Base-by-base conservation (phyloP, 2,888 invertebrate species). In the Ophion slaviceki region DNA sequence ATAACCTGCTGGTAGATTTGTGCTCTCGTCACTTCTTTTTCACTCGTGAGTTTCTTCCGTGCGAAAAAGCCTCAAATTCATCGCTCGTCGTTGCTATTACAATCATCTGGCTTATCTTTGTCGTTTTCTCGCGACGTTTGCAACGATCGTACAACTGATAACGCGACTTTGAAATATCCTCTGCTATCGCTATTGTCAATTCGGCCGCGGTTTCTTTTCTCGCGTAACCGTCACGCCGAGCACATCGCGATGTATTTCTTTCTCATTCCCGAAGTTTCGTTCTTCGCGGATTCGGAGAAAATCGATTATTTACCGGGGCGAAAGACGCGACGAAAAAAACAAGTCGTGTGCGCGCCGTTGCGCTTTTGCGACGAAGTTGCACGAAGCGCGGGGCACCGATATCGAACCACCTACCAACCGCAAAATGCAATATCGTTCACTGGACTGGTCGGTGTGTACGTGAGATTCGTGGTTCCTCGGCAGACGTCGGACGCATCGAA, bases 381-480 rank as follows among this genome's bases (percentile, higher is more conserved):
- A 45, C 45, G 53, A 45, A 68, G 32, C 32, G 67, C 53, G 4
- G 10, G 14, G 45, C 20, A 32, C 28, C 53, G 70, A 17, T 70
- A 53, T 53, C 70, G 70, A 70, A 70, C 47, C 47, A 28, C 70
- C 28, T 24, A n/a, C 10, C 36, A 40, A 57, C n/a, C 36, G 53
- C 59, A 36, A 59, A 68, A 57, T 45, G 45, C 59, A 62, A 61
- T 32, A 32, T 74, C 72, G 78, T 83, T 40, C 78, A 68, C 61
- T 74, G 78, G 61, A 62, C 72, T 66, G 71, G 75, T n/a, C 45
- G 47, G 28, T 72, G 59, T 20, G 32, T 59, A 57, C 64, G 40
- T 36, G 57, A 64, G 24, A 17, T 81, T 17, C 57, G 17, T 72
- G 28, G 62, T 47, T 40, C 10, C 77, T 82, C 74, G 74, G 72